phyloP scores from a whole-genome alignment of 2,113 vertebrate genomes.

The Candoia aspera region DNA sequence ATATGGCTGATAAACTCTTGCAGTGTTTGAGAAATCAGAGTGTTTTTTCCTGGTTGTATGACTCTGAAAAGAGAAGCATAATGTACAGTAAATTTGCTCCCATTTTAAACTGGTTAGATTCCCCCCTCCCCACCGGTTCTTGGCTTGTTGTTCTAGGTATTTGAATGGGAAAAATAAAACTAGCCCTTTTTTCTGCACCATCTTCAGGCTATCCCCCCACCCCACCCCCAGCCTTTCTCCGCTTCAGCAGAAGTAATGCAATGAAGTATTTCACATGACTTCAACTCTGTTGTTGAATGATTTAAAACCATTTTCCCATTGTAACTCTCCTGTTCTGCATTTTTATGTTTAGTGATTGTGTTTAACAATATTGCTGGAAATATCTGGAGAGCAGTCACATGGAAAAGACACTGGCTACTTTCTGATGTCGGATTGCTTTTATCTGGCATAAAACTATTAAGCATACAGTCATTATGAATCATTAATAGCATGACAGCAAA shows the following conservation, averaged over 20 bases:
- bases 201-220: conserved; percentile 39
- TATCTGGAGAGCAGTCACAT: conserved; percentile 62
- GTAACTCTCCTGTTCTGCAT: conserved; percentile 67
- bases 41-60: conserved; percentile 64
- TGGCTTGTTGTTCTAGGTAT: conserved; percentile 61
- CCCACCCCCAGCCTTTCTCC: conserved; percentile 55
- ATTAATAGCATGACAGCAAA: conserved; percentile 80
- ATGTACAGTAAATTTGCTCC: conserved; percentile 58
- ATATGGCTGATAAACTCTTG: conserved; percentile 68
- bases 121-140: conserved; percentile 68
- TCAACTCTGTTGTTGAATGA: conserved; percentile 63
- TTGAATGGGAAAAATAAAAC: conserved; percentile 61
- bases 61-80: conserved; percentile 64
- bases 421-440: conserved; percentile 70
- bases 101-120: conserved; percentile 64
- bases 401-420: conserved; percentile 66
- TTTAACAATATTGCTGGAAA: conserved; percentile 65
- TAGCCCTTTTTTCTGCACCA: conserved; percentile 49
- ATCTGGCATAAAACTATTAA: conserved; percentile 74
- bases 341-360: conserved; percentile 69
- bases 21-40: conserved; percentile 63
- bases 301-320: conserved; percentile 68
- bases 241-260: conserved; percentile 60
- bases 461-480: conserved; percentile 79
- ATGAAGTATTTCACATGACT: conserved; percentile 68